Evolutionary conservation across 2,888 invertebrate genomes (phyloP), one percentile per base, ranked within the genome.

Genomic region (Meghimatium bilineatum): DNA sequence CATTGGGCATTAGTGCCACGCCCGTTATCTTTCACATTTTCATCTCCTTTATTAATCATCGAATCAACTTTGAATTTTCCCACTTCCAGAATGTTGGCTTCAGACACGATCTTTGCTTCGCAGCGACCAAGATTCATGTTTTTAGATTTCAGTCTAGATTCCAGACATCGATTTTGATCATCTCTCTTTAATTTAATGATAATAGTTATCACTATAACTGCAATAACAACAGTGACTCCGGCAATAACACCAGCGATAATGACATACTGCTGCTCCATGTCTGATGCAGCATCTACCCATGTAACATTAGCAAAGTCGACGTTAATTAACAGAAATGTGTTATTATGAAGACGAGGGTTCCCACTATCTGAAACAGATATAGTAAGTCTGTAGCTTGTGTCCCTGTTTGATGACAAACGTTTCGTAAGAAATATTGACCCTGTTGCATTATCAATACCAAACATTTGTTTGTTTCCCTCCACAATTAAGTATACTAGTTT

Each of bases 341-440:
- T 84, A n/a, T 87, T 86, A 29, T 82, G 85, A 23, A 87, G 87
- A 49, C 85, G 85, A 38, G 88, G 89, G n/a, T 78, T 84, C 1
- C 89, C 89, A 32, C 81, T 83, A 80, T 89, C 89, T 69, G 87
- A 87, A 20, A 89, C 87, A 23, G 84, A 86, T 2, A 90, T 80
- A 29, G 87, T 86, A 49, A 89, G 75, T 75, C 79, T 83, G 83
- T 88, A 88, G 8, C 84, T 83, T 26, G 87, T 84, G 0, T 86
- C 84, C 44, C 88, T 87, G 36, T 56, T 69, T n/a, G 77, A 52
- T 26, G 87, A 85, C 32, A 89, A 86, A 10, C 83, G 82, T 32
- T 87, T 84, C 44, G 87, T 85, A 32, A 89, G 83, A 60, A 88
- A 87, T 85, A 89, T 71, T 74, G 87, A 77, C 84, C 89, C 86